A percentile compares a stretch with the other conserved stretches of the same genome.
These are phyloP conservation scores for Macrosoma leucophasiata DNA, from an alignment of 2,888 invertebrate species.

Conservation along the genomic window DNA sequence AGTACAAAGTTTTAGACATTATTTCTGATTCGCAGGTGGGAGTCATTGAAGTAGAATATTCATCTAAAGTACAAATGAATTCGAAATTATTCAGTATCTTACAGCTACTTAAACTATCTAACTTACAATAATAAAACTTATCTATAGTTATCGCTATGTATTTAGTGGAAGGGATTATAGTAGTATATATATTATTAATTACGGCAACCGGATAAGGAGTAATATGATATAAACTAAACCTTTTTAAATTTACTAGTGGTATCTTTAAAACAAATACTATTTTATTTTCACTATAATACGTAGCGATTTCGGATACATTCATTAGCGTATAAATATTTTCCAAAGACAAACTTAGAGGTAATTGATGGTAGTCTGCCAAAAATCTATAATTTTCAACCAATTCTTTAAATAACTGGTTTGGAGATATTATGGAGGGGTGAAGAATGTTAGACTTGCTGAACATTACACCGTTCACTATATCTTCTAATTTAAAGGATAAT, in stretches of 20 bases:
- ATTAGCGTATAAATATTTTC: constrained; percentile 16
- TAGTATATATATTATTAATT: constrained; percentile 8
- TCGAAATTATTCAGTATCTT: not conserved
- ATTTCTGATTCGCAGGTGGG: constrained; percentile 23
- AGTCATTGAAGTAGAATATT: constrained; percentile 1
- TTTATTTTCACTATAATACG: constrained; percentile 19
- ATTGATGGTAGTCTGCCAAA: constrained; percentile 10
- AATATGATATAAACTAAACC: constrained; percentile 4
- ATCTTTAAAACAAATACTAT: constrained; percentile 19
- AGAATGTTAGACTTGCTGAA: constrained; percentile 22
- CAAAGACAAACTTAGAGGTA: constrained; percentile 21
- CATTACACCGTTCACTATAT: constrained; percentile 15
- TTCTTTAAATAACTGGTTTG: constrained; percentile 22
- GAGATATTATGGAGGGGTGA: constrained; percentile 26
- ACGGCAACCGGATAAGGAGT: too few relatives aligned
- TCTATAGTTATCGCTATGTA: constrained; percentile 10
- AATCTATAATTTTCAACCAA: constrained; percentile 21
- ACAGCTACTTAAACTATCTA: constrained; percentile 9
- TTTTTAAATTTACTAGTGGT: constrained; percentile 7
- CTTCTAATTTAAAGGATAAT: constrained; percentile 8
- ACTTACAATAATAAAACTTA: constrained; percentile 8
- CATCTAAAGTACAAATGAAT: constrained; percentile 8
- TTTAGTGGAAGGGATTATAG: constrained; percentile 5
- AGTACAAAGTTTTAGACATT: constrained; percentile 14
- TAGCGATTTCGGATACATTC: constrained; percentile 15